A percentile compares a stretch with the other conserved stretches of the same genome.
Evolutionary conservation across 2,888 invertebrate species (phyloP).

Genomic region (Tipula unca): DNA sequence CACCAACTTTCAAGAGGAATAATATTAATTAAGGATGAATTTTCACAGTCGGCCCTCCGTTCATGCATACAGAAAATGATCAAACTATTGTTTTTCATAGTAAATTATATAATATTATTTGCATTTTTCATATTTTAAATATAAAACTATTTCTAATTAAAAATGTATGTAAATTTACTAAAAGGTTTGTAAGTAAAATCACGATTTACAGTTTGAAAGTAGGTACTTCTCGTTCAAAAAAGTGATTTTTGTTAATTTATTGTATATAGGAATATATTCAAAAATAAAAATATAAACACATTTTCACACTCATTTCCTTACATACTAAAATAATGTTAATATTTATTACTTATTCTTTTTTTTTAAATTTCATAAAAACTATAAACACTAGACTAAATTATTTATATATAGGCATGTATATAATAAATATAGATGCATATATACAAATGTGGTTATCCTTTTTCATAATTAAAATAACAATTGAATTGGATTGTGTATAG

Average conservation of each 20-base stretch:
- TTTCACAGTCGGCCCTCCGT: background rate
- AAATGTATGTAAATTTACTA: background rate
- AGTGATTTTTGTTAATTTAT: background rate
- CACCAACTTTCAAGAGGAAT: background rate
- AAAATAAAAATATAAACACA: background rate
- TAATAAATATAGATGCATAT: background rate
- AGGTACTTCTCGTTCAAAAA: background rate
- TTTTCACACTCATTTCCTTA: background rate
- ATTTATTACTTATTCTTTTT: background rate
- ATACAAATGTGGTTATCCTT: background rate
- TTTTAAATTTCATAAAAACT: background rate
- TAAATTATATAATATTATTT: background rate
- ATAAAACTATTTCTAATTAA: conserved; percentile 8
- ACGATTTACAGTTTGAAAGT: background rate
- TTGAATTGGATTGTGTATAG: background rate
- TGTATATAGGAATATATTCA: background rate
- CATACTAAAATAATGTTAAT: background rate
- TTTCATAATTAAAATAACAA: background rate
- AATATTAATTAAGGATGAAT: background rate
- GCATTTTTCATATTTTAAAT: background rate
- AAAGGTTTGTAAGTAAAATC: background rate
- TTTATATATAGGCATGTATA: background rate
- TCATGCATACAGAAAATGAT: background rate
- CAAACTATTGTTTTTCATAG: background rate
- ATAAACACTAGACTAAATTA: background rate